Evolutionary conservation across 2,888 invertebrate species (phyloP), one percentile per base, ranked within the genome.

Genomic region (Podotricha telesiphe): DNA sequence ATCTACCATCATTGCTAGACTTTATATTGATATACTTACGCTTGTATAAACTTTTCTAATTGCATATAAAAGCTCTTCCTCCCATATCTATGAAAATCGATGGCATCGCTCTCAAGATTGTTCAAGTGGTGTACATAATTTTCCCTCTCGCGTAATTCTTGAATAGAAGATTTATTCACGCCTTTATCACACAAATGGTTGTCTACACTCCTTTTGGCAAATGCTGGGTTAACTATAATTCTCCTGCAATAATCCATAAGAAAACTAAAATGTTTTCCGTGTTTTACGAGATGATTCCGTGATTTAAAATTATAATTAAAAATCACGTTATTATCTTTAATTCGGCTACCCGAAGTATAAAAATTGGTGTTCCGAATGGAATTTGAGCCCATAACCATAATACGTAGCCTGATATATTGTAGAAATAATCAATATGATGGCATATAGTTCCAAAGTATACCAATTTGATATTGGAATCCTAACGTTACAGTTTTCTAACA

Each of bases 61-160:
- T 95, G 95, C 55, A 79, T 87, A 82, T 95, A 96, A 64, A 96
- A 86, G 75, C 94, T 94, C 74, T 94, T 89, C 79, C 95, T 93
- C 66, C 94, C 95, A 68, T 94, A 83, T 76, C 95, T 93, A 81
- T 95, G 95, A 74, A 94, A 93, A 71, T 94, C 88, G 19, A 92
- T 79, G 72, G 80, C 84, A 13, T 78, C 77, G 65, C 80, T 75
- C 47, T 88, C 85, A 66, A 90, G 78, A 65, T 82, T 76, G 64
- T 84, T 71, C 22, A 89, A 79, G 70, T 82, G 75, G 72, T 80
- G 80, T 71, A 77, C 77, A 48, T 78, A 78, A 72, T 77, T 84
- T 51, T 87, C 86, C 69, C 76, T 78, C 42, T 79, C 77, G 72
- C 93, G 93, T 87, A 93, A 85, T 73, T 83, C 74, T 76, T 84